A percentile compares a stretch with the other conserved stretches of the same genome.
phyloP scores from a whole-genome alignment of 2,797 vertebrate genomes.

The Chelidonichthys spinosus region DNA sequence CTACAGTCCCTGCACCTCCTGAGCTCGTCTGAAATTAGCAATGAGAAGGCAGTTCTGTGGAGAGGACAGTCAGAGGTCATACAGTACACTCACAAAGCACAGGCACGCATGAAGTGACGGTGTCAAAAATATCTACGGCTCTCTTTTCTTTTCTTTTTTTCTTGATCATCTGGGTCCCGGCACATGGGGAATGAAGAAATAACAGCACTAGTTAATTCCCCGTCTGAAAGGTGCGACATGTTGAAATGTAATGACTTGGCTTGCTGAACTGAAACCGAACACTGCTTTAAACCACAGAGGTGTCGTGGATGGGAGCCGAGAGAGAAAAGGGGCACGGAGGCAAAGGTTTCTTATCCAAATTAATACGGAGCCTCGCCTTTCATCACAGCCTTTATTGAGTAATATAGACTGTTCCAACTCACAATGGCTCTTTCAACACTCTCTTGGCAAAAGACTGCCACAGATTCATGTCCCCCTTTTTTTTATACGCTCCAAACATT shows the following conservation, averaged over 20 bases:
- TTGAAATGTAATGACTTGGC: slow-evolving; percentile 87
- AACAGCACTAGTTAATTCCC: slow-evolving; percentile 76
- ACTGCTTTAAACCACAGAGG: slow-evolving; percentile 83
- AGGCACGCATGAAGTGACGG: slow-evolving; percentile 56
- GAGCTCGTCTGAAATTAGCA: slow-evolving; percentile 60
- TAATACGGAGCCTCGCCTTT: slow-evolving; percentile 78
- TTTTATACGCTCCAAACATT: slow-evolving; percentile 62
- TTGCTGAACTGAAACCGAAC: slow-evolving; percentile 85
- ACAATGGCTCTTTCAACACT: slow-evolving; percentile 79
- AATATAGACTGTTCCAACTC: slow-evolving; percentile 75
- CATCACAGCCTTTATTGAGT: slow-evolving; percentile 78
- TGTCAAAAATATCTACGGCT: slow-evolving; percentile 61
- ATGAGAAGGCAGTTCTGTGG: slow-evolving; percentile 41
- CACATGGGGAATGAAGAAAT: slow-evolving; percentile 78
- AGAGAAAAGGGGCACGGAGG: slow-evolving; percentile 84
- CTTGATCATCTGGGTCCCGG: slow-evolving; percentile 55
- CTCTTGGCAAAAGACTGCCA: slow-evolving; percentile 72
- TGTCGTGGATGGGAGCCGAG: slow-evolving; percentile 82
- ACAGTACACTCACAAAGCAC: slow-evolving; percentile 28
- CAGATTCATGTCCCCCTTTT: slow-evolving; percentile 60
- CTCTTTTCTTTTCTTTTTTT: slow-evolving; percentile 19
- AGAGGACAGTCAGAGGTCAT: slow-evolving; percentile 62
- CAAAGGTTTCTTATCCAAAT: slow-evolving; percentile 85
- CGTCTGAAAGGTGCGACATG: slow-evolving; percentile 81
- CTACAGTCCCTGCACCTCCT: slow-evolving; percentile 35